Evolutionary conservation across 1,140 invertebrate species (phyloP).

Genomic region (Protaetia brevitarsis): DNA sequence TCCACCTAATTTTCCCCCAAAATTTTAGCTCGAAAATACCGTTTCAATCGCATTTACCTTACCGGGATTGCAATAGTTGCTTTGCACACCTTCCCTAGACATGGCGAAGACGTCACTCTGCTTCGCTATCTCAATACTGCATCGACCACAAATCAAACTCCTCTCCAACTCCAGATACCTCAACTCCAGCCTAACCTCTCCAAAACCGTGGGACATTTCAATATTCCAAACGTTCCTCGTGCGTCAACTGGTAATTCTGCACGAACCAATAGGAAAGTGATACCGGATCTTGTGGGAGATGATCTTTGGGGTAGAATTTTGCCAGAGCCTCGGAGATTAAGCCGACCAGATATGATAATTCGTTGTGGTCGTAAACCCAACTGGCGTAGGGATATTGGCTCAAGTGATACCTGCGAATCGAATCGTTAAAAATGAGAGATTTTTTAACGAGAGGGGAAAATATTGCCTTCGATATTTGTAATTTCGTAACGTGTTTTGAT

Average conservation of each 20-base stretch:
- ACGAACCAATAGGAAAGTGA: slow-evolving; percentile 47
- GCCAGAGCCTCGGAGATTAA: slow-evolving; percentile 34
- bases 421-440: background rate
- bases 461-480: slow-evolving; percentile 38
- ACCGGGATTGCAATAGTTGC: slow-evolving; percentile 77
- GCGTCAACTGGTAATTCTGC: slow-evolving; percentile 45
- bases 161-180: slow-evolving; percentile 41
- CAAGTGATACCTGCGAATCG: slow-evolving; percentile 37
- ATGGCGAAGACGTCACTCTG: slow-evolving; percentile 75
- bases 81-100: slow-evolving; percentile 76
- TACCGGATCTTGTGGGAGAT: slow-evolving; percentile 44
- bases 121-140: slow-evolving; percentile 60
- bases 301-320: slow-evolving; percentile 40
- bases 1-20: slow-evolving; percentile 52
- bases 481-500: slow-evolving; percentile 32
- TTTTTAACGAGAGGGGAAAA: background rate
- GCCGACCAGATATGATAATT: slow-evolving; percentile 41
- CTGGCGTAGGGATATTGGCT: slow-evolving; percentile 38
- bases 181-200: slow-evolving; percentile 41
- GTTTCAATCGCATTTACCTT: slow-evolving; percentile 22
- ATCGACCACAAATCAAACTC: slow-evolving; percentile 64
- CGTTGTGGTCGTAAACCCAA: slow-evolving; percentile 46
- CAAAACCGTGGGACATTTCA: slow-evolving; percentile 39
- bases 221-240: slow-evolving; percentile 43
- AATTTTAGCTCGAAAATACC: background rate